Evolutionary conservation across 2,797 vertebrate genomes (phyloP), one percentile per base, ranked within the genome.

Genomic region (Enteromius trimaculatus): DNA sequence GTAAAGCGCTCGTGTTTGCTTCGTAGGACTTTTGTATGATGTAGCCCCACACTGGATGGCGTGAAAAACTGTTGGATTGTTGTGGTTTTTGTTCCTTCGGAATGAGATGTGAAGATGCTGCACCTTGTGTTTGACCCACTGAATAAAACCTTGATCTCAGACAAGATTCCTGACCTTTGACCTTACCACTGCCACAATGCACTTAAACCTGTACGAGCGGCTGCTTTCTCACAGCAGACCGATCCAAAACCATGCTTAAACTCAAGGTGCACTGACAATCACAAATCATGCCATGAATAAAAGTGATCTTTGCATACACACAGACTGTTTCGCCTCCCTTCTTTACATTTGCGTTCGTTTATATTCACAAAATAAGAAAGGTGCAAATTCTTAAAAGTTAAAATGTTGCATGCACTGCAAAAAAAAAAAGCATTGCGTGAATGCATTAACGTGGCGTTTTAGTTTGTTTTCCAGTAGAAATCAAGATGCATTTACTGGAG

Each of bases 241-340:
- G 60, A 53, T 29, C 71, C 79, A 39, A 49, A 66, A n/a, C 19
- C 53, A 84, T 23, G 80, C 44, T 79, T 82, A 68, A 87, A 89
- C 84, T 53, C 88, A 86, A 87, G 88, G 94, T 94, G 94, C 94
- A 94, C 93, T 92, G 94, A 95, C 93, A 95, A 95, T 95, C 94
- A 83, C 91, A 91, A 91, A 92, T 92, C 92, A 93, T 81, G 91
- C 92, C 90, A 90, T 94, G 91, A 95, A 94, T 95, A 95, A 95
- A 95, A 85, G 75, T 31, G 42, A 80, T 84, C 80, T 88, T 86
- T 81, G 62, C 64, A 81, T 42, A 55, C 29, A 49, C 9, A 55
- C 23, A 10, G 37, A 65, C 29, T 58, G 7, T 62, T 26, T 31
- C 6, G 23, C 9, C 29, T 79, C 58, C 21, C 3, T 64, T 53